Evolutionary conservation across 1,140 invertebrate genomes (phyloP).

Genomic region (Galleria mellonella): DNA sequence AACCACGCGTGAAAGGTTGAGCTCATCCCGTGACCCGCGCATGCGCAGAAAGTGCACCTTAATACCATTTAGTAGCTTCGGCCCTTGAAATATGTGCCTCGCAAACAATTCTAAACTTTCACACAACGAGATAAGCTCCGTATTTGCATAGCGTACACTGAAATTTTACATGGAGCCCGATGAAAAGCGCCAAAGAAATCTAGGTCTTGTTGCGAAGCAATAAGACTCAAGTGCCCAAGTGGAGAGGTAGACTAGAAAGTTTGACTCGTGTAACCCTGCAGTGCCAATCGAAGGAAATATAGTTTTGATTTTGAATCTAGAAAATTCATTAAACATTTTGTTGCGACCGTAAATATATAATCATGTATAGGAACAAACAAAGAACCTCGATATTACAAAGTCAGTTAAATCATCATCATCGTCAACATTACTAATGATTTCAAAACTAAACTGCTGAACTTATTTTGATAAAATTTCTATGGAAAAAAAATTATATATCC

Average conservation of each 20-base stretch:
- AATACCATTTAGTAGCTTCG: conserved; percentile 31
- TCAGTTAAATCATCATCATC: too few species aligned
- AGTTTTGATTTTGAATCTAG: conserved; percentile 37
- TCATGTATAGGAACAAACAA: too few species aligned
- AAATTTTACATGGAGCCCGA: conserved; percentile 15
- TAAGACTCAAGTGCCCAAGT: conserved; percentile 18
- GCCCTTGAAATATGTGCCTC: conserved; percentile 5
- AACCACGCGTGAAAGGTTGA: conserved; percentile 60
- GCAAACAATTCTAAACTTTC: conserved; percentile 15
- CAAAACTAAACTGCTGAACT: too few species aligned
- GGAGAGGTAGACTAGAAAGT: conserved; percentile 45
- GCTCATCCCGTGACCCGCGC: conserved; percentile 54
- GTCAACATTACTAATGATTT: too few species aligned
- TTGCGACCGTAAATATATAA: too few species aligned
- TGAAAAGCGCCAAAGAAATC: conserved; percentile 29
- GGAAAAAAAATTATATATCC: too few species aligned
- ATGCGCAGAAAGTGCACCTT: conserved; percentile 40
- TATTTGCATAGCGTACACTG: conserved; percentile 9
- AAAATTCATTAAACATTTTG: conserved; percentile 13
- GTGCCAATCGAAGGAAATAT: conserved; percentile 48
- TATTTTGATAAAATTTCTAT: too few species aligned
- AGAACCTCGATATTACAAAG: too few species aligned
- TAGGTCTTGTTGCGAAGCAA: conserved; percentile 24
- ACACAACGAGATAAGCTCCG: conserved; percentile 10
- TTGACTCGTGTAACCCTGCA: conserved; percentile 37